Base-by-base conservation (phyloP, 2,888 invertebrate species). In the Notodromas monacha region DNA sequence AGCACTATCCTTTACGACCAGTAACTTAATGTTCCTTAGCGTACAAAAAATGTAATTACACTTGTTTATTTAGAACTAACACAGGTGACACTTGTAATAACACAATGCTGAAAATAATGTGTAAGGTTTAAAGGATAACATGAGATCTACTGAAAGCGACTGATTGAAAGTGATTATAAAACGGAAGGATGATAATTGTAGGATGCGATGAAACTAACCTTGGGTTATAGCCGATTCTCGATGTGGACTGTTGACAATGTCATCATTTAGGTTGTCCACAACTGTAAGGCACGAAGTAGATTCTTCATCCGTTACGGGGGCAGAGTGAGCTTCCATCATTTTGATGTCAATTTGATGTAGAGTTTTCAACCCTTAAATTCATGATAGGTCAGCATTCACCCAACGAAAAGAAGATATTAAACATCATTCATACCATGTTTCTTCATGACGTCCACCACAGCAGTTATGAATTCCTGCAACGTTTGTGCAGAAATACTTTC, bases 1-100 rank as follows among this genome's bases (percentile, higher is more conserved):
- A 21, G 21, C 21, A 21, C 21, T 21, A 21, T 21, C 21, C 21
- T 21, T 21, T 21, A 21, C 21, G 21, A 21, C 21, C 21, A 21
- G 21, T 21, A 21, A 21, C 21, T 21, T 21, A 21, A 21, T 21
- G 21, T 21, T 21, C 21, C 21, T 21, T 21, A 21, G 21, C 21
- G 21, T 21, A 21, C 21, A 21, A 21, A 21, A 21, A 21, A 21
- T 21, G 21, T 21, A 21, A 21, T 21, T 21, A 21, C 21, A 21
- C 21, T 21, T 21, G 21, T 21, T 21, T 21, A 21, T 21, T 21
- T 21, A 21, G 21, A 21, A 21, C 21, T 21, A 21, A 21, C 21
- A 21, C 21, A 21, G 21, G 21, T 21, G 21, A 21, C 21, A 21
- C 21, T 21, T 21, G 21, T 21, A 21, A 21, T 21, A 21, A 21